phyloP scores from a whole-genome alignment of 2,888 invertebrate species.

The Nycteola revayana region DNA sequence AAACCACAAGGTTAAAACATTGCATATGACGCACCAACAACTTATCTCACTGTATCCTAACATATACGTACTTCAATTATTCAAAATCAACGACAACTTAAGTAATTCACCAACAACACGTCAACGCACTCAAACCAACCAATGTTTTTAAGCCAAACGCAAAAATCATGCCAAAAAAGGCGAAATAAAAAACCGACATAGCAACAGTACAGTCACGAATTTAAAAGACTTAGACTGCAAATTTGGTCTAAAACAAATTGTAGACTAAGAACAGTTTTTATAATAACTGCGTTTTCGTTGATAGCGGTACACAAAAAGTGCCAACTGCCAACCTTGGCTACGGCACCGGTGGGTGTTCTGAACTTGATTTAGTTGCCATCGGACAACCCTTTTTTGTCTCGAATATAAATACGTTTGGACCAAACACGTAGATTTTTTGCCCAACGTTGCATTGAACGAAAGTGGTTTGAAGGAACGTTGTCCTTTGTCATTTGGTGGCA shows the following conservation, averaged over 20 bases:
- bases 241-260: conserved; percentile 34
- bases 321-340: conserved; percentile 68
- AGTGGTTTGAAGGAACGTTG: conserved; percentile 16
- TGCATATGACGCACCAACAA: too few relatives aligned
- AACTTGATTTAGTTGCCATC: conserved; percentile 77
- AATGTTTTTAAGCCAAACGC: conserved; percentile 6
- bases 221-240: conserved; percentile 48
- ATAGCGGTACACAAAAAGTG: conserved; percentile 53
- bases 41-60: too few relatives aligned
- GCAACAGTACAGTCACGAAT: conserved; percentile 47
- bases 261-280: background rate
- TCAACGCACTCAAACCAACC: conserved; percentile 12
- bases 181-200: conserved; percentile 35
- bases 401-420: conserved; percentile 74
- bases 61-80: too few relatives aligned
- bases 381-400: conserved; percentile 79
- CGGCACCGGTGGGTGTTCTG: conserved; percentile 68
- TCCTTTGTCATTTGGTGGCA: conserved; percentile 10
- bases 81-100: too few relatives aligned
- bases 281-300: conserved; percentile 41
- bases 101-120: too few relatives aligned
- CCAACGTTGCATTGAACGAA: conserved; percentile 20
- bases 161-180: conserved; percentile 26
- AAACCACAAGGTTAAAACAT: too few relatives aligned
- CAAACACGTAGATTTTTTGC: conserved; percentile 37